Conservation (phyloP, 2,888 invertebrate genomes). For the Noctua janthina region DNA sequence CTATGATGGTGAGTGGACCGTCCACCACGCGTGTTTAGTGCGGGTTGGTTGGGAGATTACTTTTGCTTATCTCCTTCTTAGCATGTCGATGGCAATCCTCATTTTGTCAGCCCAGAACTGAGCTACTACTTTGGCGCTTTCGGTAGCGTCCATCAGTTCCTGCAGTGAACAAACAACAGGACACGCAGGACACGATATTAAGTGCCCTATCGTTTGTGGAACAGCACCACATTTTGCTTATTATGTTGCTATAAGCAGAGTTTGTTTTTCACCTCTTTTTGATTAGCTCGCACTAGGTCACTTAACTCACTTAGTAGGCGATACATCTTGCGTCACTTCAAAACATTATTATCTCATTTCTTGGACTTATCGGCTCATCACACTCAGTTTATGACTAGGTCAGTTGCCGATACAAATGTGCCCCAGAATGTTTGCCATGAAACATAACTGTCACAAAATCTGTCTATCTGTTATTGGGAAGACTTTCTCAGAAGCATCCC, state of each 20-base stretch:
- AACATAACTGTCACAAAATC: neutral
- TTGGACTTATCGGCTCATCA: conserved; percentile 12
- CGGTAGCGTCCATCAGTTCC: too few species aligned
- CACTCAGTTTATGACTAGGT: neutral
- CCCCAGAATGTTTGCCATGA: neutral
- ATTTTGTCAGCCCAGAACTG: too few species aligned
- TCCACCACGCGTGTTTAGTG: neutral
- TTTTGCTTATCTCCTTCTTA: neutral
- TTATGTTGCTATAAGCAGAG: neutral
- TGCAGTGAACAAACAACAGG: too few species aligned
- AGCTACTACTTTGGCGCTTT: too few species aligned
- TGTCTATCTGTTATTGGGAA: neutral
- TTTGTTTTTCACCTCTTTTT: neutral
- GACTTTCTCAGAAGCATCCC: neutral
- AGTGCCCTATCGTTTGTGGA: too few species aligned
- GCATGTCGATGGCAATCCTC: too few species aligned
- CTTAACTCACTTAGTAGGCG: neutral
- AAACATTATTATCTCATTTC: conserved; percentile 21
- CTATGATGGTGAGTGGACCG: neutral
- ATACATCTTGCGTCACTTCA: conserved; percentile 5
- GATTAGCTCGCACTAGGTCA: neutral
- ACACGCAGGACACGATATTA: too few species aligned
- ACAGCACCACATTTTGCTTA: too few species aligned
- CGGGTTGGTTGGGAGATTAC: neutral
- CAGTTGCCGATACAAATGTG: neutral